Evolutionary conservation across 2,888 invertebrate genomes (phyloP).

Genomic region (Heliconius erato): DNA sequence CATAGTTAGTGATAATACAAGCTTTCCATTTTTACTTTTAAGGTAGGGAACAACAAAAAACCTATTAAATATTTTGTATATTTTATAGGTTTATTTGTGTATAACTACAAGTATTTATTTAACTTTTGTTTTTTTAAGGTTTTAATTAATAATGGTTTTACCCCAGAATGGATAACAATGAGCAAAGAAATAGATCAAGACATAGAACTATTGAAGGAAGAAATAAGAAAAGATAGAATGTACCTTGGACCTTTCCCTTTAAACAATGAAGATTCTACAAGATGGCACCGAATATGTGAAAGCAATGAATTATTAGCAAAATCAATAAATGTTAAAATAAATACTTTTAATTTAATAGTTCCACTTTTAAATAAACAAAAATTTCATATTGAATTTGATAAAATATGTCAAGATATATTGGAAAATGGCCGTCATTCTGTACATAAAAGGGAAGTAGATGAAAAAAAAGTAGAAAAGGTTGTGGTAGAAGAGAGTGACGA

Average conservation of each 20-base stretch:
- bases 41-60: no score
- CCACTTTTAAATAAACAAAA: constrained; percentile 93
- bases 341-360: constrained; percentile 93
- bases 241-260: constrained; percentile 87
- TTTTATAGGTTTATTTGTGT: no score
- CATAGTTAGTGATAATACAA: no score
- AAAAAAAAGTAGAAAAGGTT: constrained; percentile 48
- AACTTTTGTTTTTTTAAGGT: constrained; percentile 80
- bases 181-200: constrained; percentile 93
- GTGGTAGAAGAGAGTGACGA: constrained; percentile 59
- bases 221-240: constrained; percentile 85
- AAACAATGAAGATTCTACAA: constrained; percentile 73
- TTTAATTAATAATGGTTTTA: constrained; percentile 94
- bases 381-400: constrained; percentile 88
- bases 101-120: not conserved
- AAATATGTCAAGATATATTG: constrained; percentile 87
- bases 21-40: no score
- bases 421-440: constrained; percentile 75
- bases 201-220: constrained; percentile 83
- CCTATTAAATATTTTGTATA: not conserved
- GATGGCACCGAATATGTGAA: constrained; percentile 86
- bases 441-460: constrained; percentile 43
- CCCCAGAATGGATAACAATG: constrained; percentile 95
- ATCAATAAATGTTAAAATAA: constrained; percentile 91
- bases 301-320: constrained; percentile 82